phyloP scores from a whole-genome alignment of 1,140 invertebrate species.

The Papilio machaon region DNA sequence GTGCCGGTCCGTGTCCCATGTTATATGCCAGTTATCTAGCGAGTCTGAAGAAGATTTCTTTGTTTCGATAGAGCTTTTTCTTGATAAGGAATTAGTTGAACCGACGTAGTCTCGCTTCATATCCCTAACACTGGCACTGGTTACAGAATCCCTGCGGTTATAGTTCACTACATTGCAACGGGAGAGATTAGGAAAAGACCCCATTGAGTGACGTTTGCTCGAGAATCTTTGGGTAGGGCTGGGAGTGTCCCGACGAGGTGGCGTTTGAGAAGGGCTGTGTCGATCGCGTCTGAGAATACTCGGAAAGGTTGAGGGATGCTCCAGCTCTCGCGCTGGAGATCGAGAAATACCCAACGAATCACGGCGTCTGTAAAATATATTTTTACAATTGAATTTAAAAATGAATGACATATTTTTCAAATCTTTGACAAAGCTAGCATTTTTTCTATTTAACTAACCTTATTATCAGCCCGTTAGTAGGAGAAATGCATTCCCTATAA shows the following conservation, averaged over 20 bases:
- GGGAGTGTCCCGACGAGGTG: conserved; percentile 80
- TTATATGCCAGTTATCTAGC: conserved; percentile 86
- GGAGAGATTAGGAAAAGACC: conserved; percentile 70
- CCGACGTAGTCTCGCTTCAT: conserved; percentile 80
- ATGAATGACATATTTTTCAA: neutral
- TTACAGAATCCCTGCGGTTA: conserved; percentile 64
- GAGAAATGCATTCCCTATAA: conserved; percentile 83
- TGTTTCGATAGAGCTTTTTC: conserved; percentile 81
- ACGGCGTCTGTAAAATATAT: conserved; percentile 77
- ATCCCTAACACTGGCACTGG: conserved; percentile 67
- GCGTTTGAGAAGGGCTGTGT: conserved; percentile 82
- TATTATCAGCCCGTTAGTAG: conserved; percentile 73
- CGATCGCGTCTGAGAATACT: conserved; percentile 84
- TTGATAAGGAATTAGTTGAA: conserved; percentile 71
- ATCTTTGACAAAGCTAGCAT: neutral
- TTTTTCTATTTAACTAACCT: conserved; percentile 58
- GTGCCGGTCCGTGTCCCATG: conserved; percentile 85
- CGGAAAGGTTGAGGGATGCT: conserved; percentile 87
- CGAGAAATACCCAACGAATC: conserved; percentile 83
- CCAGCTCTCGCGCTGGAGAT: conserved; percentile 83
- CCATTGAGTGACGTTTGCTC: conserved; percentile 76
- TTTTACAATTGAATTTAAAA: conserved; percentile 19
- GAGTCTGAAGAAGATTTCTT: conserved; percentile 87
- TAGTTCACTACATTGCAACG: conserved; percentile 70
- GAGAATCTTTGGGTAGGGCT: conserved; percentile 77